phyloP scores from a whole-genome alignment of 2,797 vertebrate species.

The Lutjanus argentimaculatus region DNA sequence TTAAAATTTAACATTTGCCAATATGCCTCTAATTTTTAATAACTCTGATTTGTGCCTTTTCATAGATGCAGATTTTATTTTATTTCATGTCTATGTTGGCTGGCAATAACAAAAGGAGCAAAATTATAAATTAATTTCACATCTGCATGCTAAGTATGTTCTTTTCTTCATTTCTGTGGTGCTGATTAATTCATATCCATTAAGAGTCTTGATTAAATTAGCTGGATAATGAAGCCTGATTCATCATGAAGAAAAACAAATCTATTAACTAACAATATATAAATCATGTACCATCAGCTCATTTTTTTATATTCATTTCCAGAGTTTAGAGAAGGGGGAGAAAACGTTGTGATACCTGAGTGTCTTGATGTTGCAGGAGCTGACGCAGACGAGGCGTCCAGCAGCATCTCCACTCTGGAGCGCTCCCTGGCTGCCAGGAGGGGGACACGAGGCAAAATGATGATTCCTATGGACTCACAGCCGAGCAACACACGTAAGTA shows the following conservation, averaged over 20 bases:
- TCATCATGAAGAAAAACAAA: conserved; percentile 9
- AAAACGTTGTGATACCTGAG: background rate
- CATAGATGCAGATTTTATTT: background rate
- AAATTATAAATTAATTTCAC: background rate
- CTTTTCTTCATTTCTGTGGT: background rate
- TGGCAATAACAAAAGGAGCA: background rate
- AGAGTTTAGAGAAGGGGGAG: background rate
- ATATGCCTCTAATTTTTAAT: background rate
- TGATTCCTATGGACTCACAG: conserved; percentile 96
- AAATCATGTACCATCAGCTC: background rate
- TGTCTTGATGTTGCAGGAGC: conserved; percentile 77
- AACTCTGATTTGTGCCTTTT: background rate
- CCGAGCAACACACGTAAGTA: conserved; percentile 92
- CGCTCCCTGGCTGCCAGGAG: conserved; percentile 90
- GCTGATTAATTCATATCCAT: background rate
- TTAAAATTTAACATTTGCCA: no score
- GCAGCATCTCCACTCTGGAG: conserved; percentile 93
- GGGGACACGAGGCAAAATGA: conserved; percentile 92
- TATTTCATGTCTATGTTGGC: background rate
- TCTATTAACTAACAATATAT: background rate
- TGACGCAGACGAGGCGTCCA: conserved; percentile 91
- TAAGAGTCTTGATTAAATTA: background rate
- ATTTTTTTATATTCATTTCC: background rate
- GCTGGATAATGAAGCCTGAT: conserved; percentile 3
- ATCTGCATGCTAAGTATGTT: background rate